Percentiles rank a stretch among this genome's conserved stretches.
These are phyloP conservation scores for Zoanthus gigantus DNA, from an alignment of 92 coral and sea anemone species.

Conservation along the genomic window DNA sequence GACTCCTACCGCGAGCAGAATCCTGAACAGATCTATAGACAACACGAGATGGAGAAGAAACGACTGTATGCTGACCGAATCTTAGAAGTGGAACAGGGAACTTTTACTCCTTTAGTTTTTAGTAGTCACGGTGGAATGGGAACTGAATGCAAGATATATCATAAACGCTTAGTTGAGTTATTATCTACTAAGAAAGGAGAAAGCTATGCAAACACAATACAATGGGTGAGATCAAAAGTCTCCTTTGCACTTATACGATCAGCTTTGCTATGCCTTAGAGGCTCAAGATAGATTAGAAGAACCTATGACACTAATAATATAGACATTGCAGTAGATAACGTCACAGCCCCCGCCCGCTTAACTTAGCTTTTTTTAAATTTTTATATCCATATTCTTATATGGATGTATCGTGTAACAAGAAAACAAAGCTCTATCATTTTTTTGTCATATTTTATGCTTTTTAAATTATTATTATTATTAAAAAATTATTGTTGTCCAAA, in stretches of 20 bases:
- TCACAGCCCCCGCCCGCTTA: conserved; percentile 17
- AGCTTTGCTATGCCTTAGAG: conserved; percentile 45
- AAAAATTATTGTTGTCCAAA: no score
- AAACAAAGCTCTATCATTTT: no score
- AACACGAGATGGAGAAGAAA: conserved; percentile 61
- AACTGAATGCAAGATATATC: conserved; percentile 34
- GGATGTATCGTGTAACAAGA: no score
- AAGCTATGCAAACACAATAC: conserved; percentile 1
- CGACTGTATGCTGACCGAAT: conserved; percentile 42
- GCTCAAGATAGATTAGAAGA: conserved; percentile 26
- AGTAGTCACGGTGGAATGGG: conserved; percentile 55
- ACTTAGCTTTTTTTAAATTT: not conserved
- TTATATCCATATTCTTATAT: no score
- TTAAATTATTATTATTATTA: no score
- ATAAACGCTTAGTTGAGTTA: conserved; percentile 38
- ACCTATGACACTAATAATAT: conserved; percentile 4
- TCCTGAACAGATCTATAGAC: conserved; percentile 25
- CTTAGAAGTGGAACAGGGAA: conserved; percentile 23
- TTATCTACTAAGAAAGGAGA: conserved; percentile 34
- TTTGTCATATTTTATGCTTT: no score
- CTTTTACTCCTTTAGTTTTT: conserved; percentile 37
- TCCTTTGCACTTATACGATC: conserved; percentile 45
- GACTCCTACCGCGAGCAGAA: conserved; percentile 17
- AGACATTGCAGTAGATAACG: conserved; percentile 4
- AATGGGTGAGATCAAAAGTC: conserved; percentile 33